These are phyloP conservation scores for Drosophila micromelanica DNA, from an alignment of 1,140 invertebrate genomes.

Conservation along the genomic window DNA sequence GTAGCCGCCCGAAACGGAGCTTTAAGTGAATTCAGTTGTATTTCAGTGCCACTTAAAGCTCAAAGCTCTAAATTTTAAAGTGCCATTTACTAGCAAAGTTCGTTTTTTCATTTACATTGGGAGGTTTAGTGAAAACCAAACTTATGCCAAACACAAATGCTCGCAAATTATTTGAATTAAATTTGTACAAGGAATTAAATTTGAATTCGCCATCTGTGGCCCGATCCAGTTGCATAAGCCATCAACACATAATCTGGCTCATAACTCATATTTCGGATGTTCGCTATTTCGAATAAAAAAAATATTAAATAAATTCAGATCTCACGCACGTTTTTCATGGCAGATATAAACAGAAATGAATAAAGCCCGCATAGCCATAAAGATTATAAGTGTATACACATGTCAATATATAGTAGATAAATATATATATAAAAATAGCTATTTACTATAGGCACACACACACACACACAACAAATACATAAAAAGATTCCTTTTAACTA, in stretches of 20 bases:
- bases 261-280: slow-evolving; percentile 27
- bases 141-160: slow-evolving; percentile 2
- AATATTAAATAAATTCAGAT: not conserved
- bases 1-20: not conserved
- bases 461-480: not conserved
- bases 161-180: slow-evolving; percentile 30
- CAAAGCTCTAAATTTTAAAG: not conserved
- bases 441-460: slow-evolving; percentile 23
- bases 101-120: not conserved
- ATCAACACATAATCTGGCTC: slow-evolving; percentile 35
- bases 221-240: slow-evolving; percentile 27
- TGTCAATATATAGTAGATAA: slow-evolving; percentile 26
- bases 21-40: not conserved
- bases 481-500: slow-evolving; percentile 49
- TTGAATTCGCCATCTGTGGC: slow-evolving; percentile 25
- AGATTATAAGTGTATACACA: slow-evolving; percentile 17
- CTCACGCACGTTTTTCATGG: slow-evolving; percentile 7
- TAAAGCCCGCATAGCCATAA: slow-evolving; percentile 14
- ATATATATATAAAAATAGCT: slow-evolving; percentile 20
- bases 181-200: slow-evolving; percentile 22
- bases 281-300: slow-evolving; percentile 14
- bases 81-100: not conserved
- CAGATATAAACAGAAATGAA: slow-evolving; percentile 7
- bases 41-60: not conserved
- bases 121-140: slow-evolving; percentile 5